These are phyloP conservation scores for Sminthurinus signatus DNA, from an alignment of 1,140 invertebrate genomes.

Conservation along the genomic window DNA sequence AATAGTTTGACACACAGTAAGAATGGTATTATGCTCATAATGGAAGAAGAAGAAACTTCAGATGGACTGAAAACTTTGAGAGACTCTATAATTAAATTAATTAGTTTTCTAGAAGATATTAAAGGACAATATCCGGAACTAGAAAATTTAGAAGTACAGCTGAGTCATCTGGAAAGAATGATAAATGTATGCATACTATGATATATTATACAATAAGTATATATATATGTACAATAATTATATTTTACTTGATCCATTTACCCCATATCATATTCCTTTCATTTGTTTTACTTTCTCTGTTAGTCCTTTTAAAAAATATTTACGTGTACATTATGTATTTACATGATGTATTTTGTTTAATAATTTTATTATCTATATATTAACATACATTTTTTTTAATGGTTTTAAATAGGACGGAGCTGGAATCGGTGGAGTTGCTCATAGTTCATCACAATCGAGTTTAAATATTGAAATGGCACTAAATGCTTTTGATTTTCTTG, in stretches of 20 bases:
- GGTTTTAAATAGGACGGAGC: not conserved
- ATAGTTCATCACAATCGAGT: slow-evolving; percentile 14
- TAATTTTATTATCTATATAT: no score
- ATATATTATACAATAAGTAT: no score
- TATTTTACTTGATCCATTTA: no score
- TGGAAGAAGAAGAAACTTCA: not conserved
- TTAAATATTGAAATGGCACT: slow-evolving; percentile 53
- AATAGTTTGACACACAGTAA: not conserved
- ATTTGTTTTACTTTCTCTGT: no score
- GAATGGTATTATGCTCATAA: slow-evolving; percentile 4
- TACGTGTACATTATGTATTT: no score
- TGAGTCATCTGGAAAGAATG: slow-evolving; percentile 46
- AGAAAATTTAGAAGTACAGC: slow-evolving; percentile 47
- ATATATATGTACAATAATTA: no score
- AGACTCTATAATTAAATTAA: slow-evolving; percentile 39
- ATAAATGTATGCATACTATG: slow-evolving; percentile 44
- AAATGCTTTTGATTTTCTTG: slow-evolving; percentile 53
- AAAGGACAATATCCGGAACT: slow-evolving; percentile 50
- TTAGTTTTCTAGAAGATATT: slow-evolving; percentile 48
- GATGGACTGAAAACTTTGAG: slow-evolving; percentile 2
- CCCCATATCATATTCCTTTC: no score
- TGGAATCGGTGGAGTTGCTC: no score
- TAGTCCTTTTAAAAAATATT: no score
- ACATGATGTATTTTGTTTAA: no score
- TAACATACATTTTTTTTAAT: no score